Evolutionary conservation across 2,888 invertebrate genomes (phyloP), one percentile per base, ranked within the genome.

Genomic region (Brachycybe producta): DNA sequence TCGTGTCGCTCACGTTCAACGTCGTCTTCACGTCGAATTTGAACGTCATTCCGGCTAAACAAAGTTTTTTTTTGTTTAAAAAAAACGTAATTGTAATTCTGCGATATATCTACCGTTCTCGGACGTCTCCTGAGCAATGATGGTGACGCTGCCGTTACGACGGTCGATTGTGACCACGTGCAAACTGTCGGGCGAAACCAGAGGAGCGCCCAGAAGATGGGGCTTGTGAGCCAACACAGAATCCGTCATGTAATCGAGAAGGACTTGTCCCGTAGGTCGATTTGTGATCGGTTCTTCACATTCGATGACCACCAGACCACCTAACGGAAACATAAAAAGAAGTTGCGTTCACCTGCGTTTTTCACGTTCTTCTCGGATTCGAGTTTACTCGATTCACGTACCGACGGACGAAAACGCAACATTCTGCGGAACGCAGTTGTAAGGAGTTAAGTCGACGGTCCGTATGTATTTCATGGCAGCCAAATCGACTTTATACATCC

Each of bases 1-100:
- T 76, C 47, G 80, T 73, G 60, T 79, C 79, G 58, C 80, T 80
- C 57, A 82, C 76, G 63, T 79, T 79, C 54, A 82, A 66, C 5
- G 79, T 79, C 7, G 82, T 82, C 65, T 79, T 80, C 49, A 82
- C 81, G 60, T 82, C 82, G 64, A 81, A 82, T 28, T 75, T 70
- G 61, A 81, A 80, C 57, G 74, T 72, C 52, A 82, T 66, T 42
- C 82, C 82, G 67, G 55, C 11, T 50, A 24, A 41, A 41, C 8
- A 8, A 13, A 38, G 8, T 38, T 11, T 13, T 38, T 11, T 8
- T 11, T 45, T 15, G 34, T 1, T 17, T 32, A 19, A 13, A n/a
- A n/a, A n/a, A 15, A 32, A 46, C 44, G 7, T 46, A 46, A 23
- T 21, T 36, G n/a, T 23, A 35, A 23, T 19, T 46, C 23, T 7